Base-by-base conservation (phyloP, 2,113 vertebrate genomes). In the Acrocephalus kingi region DNA sequence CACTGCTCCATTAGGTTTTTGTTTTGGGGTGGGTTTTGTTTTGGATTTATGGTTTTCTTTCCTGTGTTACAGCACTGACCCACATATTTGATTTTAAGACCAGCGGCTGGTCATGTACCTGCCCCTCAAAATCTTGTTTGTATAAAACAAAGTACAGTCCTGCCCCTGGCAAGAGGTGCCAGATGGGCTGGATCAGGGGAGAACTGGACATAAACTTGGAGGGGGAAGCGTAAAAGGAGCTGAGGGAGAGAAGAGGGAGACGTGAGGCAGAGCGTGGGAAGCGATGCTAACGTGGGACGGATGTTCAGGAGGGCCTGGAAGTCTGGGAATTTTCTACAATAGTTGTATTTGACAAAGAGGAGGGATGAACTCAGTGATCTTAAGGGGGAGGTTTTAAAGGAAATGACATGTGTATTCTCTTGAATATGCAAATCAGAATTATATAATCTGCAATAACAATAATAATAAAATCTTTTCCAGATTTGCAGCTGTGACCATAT, bases 381-480 rank as follows among this genome's bases (percentile, higher is more conserved):
- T 41, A 19, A 78, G 56, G 80, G 55, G 43, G 28, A 39, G 30
- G 10, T 71, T 93, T 93, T 30, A 23, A 48, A 77, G 74, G 63
- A 83, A 74, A 51, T 16, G 13, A 7, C 74, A 46, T n/a, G 51
- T 9, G 7, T 77, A 13, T 94, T 82, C 75, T 66, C 7, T 90
- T 95, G 30, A 61, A n/a, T 80, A 88, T 93, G 85, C 87, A 90
- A 90, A 96, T 90, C 6, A 48, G 87, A 37, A 63, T 96, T 96
- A 59, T n/a, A 74, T 94, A 95, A 92, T 71, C 68, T 55, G 43
- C 61, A 94, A 64, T 24, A 75, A 84, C n/a, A 80, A 78, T 41
- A 85, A 92, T 41, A 66, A 74, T 19, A 69, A 63, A 75, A 94
- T 85, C 21, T 35, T 71, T 94, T 93, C 94, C 93, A 90, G 75